These are phyloP conservation scores for Sparus aurata DNA, from an alignment of 2,797 vertebrate species.

Conservation along the genomic window DNA sequence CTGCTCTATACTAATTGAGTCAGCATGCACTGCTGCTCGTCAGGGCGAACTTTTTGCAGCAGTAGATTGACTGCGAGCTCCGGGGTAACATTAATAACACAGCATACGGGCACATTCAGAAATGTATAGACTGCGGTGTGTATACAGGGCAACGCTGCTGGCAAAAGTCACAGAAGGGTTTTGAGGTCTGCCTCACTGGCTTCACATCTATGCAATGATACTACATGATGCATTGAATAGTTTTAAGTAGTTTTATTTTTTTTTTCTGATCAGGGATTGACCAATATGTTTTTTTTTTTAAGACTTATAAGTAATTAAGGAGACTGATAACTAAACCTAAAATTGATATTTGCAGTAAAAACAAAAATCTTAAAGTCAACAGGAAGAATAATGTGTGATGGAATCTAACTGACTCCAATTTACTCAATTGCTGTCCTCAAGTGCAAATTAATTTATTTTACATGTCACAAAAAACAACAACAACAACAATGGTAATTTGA, in stretches of 20 bases:
- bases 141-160: constrained; percentile 28
- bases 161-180: constrained; percentile 53
- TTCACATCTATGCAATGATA: constrained; percentile 3
- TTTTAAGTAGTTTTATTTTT: background rate
- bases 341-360: too few species aligned
- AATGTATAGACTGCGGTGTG: constrained; percentile 26
- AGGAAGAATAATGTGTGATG: too few species aligned
- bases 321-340: too few species aligned
- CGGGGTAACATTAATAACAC: constrained; percentile 74
- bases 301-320: too few species aligned
- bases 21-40: constrained; percentile 78
- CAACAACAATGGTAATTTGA: too few species aligned
- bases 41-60: constrained; percentile 69
- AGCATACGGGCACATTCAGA: constrained; percentile 49
- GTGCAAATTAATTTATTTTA: too few species aligned
- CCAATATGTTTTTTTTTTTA: background rate
- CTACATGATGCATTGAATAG: background rate
- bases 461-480: too few species aligned
- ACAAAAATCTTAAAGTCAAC: too few species aligned
- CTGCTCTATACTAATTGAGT: constrained; percentile 82
- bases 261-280: constrained; percentile 4
- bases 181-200: background rate
- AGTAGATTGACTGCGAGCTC: constrained; percentile 74
- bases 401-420: too few species aligned
- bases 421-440: too few species aligned